Conservation (phyloP, 2,888 invertebrate genomes). For the Lithophane leautieri region DNA sequence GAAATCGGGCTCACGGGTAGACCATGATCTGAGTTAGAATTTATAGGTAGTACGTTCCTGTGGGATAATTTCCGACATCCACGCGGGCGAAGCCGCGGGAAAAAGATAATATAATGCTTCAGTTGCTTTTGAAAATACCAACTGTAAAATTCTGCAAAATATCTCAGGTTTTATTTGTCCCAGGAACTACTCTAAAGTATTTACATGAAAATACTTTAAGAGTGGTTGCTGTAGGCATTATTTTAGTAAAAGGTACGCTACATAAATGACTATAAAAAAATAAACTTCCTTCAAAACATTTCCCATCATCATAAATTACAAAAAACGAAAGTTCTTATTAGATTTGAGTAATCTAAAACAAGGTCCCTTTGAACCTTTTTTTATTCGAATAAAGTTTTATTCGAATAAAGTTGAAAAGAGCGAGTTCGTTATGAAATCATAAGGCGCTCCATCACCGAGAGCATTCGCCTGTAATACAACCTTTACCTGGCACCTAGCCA, state of each 20-base stretch:
- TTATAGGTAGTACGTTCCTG: no score
- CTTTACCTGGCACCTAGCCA: not conserved
- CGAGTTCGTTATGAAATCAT: conserved; percentile 39
- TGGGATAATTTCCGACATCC: no score
- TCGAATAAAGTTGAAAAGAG: conserved; percentile 16
- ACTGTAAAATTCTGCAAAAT: not conserved
- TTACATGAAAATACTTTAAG: no score
- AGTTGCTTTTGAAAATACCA: no score
- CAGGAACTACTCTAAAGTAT: not conserved
- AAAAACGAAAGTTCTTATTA: conserved; percentile 50
- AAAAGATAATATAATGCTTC: no score
- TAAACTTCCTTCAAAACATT: conserved; percentile 7
- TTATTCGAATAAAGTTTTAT: conserved; percentile 18
- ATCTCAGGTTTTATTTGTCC: not conserved
- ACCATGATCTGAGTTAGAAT: no score
- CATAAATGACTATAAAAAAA: not conserved
- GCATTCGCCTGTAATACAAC: not conserved
- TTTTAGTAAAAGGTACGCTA: not conserved
- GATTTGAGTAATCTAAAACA: conserved; percentile 39
- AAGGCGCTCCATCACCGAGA: not conserved
- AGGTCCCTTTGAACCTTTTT: conserved; percentile 46
- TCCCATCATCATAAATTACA: conserved; percentile 36
- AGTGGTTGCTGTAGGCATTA: no score
- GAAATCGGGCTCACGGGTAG: no score
- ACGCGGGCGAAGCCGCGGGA: no score